phyloP scores from a whole-genome alignment of 2,888 invertebrate genomes.

The Morinoia aosen region DNA sequence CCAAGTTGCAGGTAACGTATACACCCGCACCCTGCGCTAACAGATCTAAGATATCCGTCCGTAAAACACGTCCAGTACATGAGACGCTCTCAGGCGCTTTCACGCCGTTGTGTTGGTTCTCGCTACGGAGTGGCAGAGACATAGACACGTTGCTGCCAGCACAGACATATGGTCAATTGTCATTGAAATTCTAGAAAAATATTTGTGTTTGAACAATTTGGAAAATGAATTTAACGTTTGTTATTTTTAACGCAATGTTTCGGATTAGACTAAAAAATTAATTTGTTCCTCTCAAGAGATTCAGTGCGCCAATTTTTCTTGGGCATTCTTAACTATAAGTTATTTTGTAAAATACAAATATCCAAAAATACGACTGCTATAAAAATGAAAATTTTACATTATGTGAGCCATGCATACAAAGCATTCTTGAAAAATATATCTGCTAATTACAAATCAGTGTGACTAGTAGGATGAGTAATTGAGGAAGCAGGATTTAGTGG shows the following conservation, averaged over 20 bases:
- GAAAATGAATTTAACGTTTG: not conserved
- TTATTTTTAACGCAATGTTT: not conserved
- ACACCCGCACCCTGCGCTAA: not conserved
- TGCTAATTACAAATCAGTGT: slow-evolving; percentile 2
- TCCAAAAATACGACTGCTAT: not conserved
- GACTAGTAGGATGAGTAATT: slow-evolving; percentile 17
- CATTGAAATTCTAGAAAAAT: not conserved
- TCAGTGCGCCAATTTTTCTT: not conserved
- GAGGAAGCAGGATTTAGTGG: not conserved
- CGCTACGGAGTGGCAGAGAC: not conserved
- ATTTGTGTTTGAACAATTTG: not conserved
- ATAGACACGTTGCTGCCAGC: too few relatives aligned
- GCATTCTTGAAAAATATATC: slow-evolving; percentile 1
- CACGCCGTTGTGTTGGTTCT: not conserved
- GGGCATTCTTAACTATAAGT: not conserved
- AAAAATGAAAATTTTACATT: not conserved
- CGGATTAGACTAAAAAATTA: not conserved
- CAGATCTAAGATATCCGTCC: not conserved
- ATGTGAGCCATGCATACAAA: not conserved
- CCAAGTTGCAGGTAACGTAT: not conserved
- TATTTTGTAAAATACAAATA: not conserved
- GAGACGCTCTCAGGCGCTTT: not conserved
- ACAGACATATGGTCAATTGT: not conserved
- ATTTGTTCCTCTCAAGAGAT: not conserved
- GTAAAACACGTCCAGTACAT: not conserved